These are phyloP conservation scores for Boloria euphrosyne DNA, from an alignment of 2,888 invertebrate species.

Conservation along the genomic window DNA sequence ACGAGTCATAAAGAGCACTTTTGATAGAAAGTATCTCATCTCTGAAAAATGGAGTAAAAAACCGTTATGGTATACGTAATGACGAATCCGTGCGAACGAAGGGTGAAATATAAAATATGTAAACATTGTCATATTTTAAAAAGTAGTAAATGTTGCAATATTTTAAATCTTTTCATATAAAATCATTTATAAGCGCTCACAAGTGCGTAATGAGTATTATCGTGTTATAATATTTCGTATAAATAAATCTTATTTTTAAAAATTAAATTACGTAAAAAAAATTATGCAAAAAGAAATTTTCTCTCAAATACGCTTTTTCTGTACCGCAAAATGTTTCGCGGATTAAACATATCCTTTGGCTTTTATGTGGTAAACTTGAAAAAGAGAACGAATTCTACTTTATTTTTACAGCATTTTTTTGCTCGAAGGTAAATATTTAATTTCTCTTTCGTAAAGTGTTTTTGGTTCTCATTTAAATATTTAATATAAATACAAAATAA, in stretches of 20 bases:
- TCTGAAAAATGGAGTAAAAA: no score
- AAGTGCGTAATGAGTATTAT: conserved; percentile 7
- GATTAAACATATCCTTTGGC: conserved; percentile 20
- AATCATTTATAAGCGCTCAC: neutral
- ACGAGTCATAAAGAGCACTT: no score
- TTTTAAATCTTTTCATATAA: no score
- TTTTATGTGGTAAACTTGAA: conserved; percentile 29
- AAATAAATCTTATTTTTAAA: conserved; percentile 7
- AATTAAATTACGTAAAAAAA: neutral
- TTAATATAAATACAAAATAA: neutral
- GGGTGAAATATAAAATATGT: no score
- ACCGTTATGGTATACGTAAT: no score
- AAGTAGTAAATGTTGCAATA: no score
- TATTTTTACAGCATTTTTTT: conserved; percentile 14
- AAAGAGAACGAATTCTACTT: conserved; percentile 15
- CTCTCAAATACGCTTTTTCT: conserved; percentile 10
- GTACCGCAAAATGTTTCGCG: conserved; percentile 19
- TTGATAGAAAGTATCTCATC: no score
- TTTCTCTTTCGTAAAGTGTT: neutral
- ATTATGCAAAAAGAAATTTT: conserved; percentile 8
- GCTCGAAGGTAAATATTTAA: conserved; percentile 19
- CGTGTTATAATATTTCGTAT: conserved; percentile 6
- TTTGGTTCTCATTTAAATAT: conserved; percentile 7
- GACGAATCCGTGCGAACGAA: no score
- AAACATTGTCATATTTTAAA: no score